Evolutionary conservation across 1,140 invertebrate species (phyloP), one percentile per base, ranked within the genome.

Genomic region (Nixonia krombeini): DNA sequence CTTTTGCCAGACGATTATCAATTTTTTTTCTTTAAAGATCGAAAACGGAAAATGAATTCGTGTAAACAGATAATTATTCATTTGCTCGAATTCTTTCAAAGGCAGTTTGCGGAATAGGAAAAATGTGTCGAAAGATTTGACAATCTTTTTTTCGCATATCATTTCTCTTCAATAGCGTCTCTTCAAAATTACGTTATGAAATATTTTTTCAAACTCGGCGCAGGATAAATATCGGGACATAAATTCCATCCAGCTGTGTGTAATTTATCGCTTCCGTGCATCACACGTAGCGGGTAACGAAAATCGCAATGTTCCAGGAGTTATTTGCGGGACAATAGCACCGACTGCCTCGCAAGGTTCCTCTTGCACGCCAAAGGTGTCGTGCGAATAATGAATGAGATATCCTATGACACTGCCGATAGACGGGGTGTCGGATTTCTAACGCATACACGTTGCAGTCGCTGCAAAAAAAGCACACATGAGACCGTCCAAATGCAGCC

Each of bases 321-420:
- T 72, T 65, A 66, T 66, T 72, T 58, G 59, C 58, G 51, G 64
- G 63, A 72, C 64, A 72, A 72, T 72, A 72, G 58, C 69, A 61
- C 59, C 41, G 56, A 42, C 53, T 57, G 69, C 53, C 50, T 69
- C 61, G 66, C 63, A 63, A 69, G 61, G 65, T 65, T 72, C 70
- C 65, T 72, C 65, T 72, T 72, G 70, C 70, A 68, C 65, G 57
- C 56, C 62, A 72, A 72, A 72, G 70, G 70, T 72, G 70, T 74
- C 73, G 63, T 65, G 70, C 66, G 67, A 70, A 74, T 74, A 74
- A 74, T 74, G 66, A 74, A 74, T 72, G 73, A 72, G 70, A 74
- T 70, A 74, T 74, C 73, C 51, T 50, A 56, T 74, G 63, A 70
- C 72, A 70, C 33, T 51, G 57, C 67, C 73, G 73, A 75, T 75